phyloP scores from a whole-genome alignment of 2,113 vertebrate species.

The Calidris pygmaea region DNA sequence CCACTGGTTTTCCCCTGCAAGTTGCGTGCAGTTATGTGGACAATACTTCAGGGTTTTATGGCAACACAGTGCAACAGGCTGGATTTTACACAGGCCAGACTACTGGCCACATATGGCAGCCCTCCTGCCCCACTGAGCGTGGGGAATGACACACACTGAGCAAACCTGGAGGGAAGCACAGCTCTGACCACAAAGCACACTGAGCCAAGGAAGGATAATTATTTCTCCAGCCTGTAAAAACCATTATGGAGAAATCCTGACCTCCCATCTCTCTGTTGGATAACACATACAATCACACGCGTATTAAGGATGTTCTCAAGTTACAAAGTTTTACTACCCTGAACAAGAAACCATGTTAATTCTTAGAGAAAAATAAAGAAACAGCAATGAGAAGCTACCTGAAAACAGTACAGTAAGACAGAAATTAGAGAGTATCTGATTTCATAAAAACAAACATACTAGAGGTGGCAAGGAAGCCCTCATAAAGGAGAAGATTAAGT shows the following conservation, averaged over 20 bases:
- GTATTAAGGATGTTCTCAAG: background rate
- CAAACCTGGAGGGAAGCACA: background rate
- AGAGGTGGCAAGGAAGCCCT: background rate
- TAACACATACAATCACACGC: background rate
- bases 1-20: background rate
- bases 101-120: background rate
- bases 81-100: background rate
- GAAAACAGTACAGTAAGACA: background rate
- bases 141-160: background rate
- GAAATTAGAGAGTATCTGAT: background rate
- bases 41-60: background rate
- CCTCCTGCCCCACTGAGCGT: background rate
- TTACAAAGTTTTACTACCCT: constrained; percentile 30
- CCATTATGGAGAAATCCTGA: constrained; percentile 16
- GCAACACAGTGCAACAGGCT: background rate
- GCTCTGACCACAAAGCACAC: background rate
- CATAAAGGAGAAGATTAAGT: background rate
- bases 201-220: constrained; percentile 14
- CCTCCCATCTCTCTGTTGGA: constrained; percentile 18
- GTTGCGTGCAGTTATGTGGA: background rate
- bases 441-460: background rate
- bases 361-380: background rate
- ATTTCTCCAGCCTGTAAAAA: constrained; percentile 40
- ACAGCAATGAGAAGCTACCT: background rate
- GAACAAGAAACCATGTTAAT: background rate